Evolutionary conservation across 1,140 invertebrate genomes (phyloP).

Genomic region (Nasonia giraulti): DNA sequence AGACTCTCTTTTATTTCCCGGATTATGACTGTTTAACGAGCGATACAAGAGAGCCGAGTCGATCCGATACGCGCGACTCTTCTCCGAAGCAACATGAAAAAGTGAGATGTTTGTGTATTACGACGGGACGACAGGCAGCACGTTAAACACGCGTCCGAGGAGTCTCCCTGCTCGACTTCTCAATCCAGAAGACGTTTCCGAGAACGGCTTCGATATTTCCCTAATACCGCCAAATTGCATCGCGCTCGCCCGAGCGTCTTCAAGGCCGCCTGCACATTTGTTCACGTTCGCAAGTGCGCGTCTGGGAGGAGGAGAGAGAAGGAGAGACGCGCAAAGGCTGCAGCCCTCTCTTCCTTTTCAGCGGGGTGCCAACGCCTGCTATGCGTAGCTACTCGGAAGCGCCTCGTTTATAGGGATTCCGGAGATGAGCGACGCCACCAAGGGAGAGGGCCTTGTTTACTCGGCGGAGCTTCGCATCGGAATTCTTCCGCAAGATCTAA

Average conservation of each 20-base stretch:
- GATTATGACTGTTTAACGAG: constrained; percentile 28
- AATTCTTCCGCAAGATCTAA: background rate
- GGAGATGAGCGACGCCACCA: background rate
- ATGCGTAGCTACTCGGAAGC: background rate
- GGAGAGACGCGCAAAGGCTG: background rate
- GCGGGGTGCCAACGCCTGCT: constrained; percentile 1
- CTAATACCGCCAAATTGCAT: background rate
- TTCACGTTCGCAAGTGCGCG: constrained; percentile 16
- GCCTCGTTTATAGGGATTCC: background rate
- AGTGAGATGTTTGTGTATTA: too few relatives aligned
- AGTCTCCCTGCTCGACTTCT: too few relatives aligned
- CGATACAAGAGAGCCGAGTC: constrained; percentile 16
- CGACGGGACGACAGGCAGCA: too few relatives aligned
- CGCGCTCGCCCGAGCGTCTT: background rate
- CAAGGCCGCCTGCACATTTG: background rate
- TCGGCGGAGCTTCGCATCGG: background rate
- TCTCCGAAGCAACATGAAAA: background rate
- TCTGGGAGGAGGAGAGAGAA: background rate
- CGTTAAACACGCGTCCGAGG: too few relatives aligned
- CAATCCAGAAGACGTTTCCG: too few relatives aligned
- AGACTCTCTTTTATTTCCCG: background rate
- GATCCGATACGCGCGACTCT: too few relatives aligned
- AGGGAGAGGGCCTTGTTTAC: background rate
- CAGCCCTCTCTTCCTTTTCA: constrained; percentile 6
- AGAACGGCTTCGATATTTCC: background rate